These are phyloP conservation scores for Climacteris rufus DNA, from an alignment of 2,113 vertebrate genomes.

Conservation along the genomic window DNA sequence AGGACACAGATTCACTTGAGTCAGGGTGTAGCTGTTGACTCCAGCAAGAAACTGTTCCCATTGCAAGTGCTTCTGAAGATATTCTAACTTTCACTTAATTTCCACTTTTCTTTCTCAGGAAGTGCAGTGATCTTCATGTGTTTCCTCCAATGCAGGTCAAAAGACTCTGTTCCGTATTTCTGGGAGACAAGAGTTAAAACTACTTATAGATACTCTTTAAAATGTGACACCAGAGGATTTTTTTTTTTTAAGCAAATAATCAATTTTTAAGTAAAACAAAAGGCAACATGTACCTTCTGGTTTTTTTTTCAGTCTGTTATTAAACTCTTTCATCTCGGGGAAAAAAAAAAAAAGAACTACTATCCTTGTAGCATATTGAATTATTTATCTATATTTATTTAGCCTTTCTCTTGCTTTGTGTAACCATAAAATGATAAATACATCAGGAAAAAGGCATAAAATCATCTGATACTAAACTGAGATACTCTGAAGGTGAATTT, in stretches of 20 bases:
- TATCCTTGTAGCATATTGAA: neutral
- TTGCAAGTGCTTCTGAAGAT: neutral
- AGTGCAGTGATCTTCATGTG: neutral
- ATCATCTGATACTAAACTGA: neutral
- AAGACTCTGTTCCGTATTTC: neutral
- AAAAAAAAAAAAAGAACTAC: fast-evolving
- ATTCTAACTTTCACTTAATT: neutral
- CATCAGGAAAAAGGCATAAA: neutral
- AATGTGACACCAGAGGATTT: neutral
- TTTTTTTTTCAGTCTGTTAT: neutral
- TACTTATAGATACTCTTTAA: neutral
- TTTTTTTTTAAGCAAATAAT: neutral
- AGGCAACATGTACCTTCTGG: neutral
- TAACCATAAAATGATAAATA: neutral
- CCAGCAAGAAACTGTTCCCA: neutral
- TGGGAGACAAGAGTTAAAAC: neutral
- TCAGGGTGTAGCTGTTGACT: neutral
- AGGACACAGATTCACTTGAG: neutral
- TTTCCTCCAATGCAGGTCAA: neutral
- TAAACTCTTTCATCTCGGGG: neutral
- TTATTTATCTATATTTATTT: neutral
- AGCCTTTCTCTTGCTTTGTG: neutral
- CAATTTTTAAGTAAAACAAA: neutral
- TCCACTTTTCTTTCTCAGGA: neutral
- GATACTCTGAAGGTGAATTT: neutral